Base-by-base conservation (phyloP, 2,797 vertebrate genomes). In the Melanotaenia pygmaea region DNA sequence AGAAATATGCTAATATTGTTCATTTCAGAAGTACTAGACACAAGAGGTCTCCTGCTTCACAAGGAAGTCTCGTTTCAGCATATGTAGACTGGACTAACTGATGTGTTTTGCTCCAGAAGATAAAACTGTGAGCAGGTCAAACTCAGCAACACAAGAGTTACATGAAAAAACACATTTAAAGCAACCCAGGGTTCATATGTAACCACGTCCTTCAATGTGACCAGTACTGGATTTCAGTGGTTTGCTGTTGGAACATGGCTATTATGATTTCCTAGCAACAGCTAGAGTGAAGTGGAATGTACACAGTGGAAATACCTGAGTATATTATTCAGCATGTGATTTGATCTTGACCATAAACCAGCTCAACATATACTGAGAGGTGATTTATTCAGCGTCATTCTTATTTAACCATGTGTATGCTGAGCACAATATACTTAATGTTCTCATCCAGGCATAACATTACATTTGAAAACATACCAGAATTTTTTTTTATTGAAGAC, bases 401-500 rank as follows among this genome's bases (percentile, higher is more conserved):
- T 20, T 51, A 28, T 51, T 60, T 53, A 38, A 61, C 26, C n/a
- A 8, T 63, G 65, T 64, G 72, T 7, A 56, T 67, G 16, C 65
- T 58, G 70, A 59, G 47, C 30, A 74, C 59, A 70, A 59, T 18
- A 6, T 22, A 40, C 35, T 54, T 66, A 57, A 38, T 72, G 65
- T 64, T 72, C 67, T 65, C 51, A 83, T 59, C 43, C 72, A 74
- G 62, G n/a, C 51, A 67, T 67, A 76, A 70, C 63, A 60, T 82
- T 66, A 77, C 73, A 81, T 54, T 43, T 74, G 84, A 71, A 90
- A 82, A 90, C 85, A 68, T 90, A 84, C 57, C 83, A 84, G 51
- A 77, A 5, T 30, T 76, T 83, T 28, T 28, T 82, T 91, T 91
- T 89, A 89, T 84, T 92, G 76, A 82, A 86, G 77, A 83, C 83